phyloP scores from a whole-genome alignment of 2,888 invertebrate species.

The Brachypalpus laphriformis region DNA sequence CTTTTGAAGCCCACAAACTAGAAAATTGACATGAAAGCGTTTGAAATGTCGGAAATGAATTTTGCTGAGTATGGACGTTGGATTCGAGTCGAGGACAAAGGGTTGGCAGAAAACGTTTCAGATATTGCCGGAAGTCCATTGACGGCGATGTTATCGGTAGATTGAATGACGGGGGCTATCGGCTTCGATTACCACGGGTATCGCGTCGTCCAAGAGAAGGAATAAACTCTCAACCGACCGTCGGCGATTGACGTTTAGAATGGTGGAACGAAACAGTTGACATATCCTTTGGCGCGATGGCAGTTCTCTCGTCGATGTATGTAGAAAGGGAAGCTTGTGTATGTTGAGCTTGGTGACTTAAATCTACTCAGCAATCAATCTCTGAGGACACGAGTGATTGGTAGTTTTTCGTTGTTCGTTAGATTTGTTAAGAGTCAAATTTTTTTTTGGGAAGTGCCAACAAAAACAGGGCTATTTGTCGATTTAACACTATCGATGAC shows the following conservation, averaged over 20 bases:
- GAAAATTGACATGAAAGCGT: constrained; percentile 28
- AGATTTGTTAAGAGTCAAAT: constrained; percentile 7
- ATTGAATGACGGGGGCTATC: constrained; percentile 18
- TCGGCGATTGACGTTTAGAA: constrained; percentile 43
- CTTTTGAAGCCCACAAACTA: neutral
- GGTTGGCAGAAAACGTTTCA: constrained; percentile 19
- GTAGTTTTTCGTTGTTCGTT: constrained; percentile 13
- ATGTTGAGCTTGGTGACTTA: neutral
- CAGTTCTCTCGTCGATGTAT: neutral
- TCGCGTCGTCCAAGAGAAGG: constrained; percentile 34
- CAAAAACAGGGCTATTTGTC: constrained; percentile 1
- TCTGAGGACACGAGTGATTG: constrained; percentile 6
- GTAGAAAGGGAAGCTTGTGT: neutral
- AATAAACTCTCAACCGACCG: constrained; percentile 29
- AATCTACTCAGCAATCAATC: constrained; percentile 37
- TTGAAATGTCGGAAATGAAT: constrained; percentile 42
- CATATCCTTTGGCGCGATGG: constrained; percentile 29
- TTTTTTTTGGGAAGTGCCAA: neutral
- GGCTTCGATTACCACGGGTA: constrained; percentile 37
- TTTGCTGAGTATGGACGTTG: constrained; percentile 14
- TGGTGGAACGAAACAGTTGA: constrained; percentile 46
- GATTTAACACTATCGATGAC: neutral
- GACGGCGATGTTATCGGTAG: constrained; percentile 33
- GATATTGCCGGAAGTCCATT: constrained; percentile 54
- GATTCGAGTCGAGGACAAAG: neutral